Evolutionary conservation across 1,140 invertebrate genomes (phyloP).

Genomic region (Cotesia typhae): DNA sequence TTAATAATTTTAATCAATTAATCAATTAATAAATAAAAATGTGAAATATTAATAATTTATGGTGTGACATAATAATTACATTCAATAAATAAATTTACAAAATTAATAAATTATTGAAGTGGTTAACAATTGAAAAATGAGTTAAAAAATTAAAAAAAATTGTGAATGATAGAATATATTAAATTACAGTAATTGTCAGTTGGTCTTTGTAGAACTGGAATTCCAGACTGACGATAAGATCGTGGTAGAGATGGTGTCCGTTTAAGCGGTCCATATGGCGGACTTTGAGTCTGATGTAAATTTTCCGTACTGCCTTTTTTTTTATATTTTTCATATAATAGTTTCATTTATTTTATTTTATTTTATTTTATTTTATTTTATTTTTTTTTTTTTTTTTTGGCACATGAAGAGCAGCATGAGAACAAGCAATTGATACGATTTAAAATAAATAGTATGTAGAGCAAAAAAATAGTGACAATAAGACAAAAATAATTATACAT

Average conservation of each 20-base stretch:
- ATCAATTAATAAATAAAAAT: background rate
- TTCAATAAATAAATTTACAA: too few species aligned
- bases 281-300: conserved; percentile 45
- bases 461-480: conserved; percentile 6
- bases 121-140: conserved; percentile 1
- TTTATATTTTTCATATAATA: conserved; percentile 19
- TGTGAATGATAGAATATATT: conserved; percentile 17
- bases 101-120: too few species aligned
- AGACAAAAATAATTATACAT: background rate
- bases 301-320: conserved; percentile 35
- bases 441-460: conserved; percentile 8
- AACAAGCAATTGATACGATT: conserved; percentile 16
- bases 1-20: background rate
- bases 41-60: background rate
- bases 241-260: conserved; percentile 70
- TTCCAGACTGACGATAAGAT: conserved; percentile 70
- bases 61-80: conserved; percentile 11
- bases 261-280: conserved; percentile 64
- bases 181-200: conserved; percentile 64
- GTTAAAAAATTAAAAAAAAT: background rate
- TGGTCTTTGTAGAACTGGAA: conserved; percentile 68
- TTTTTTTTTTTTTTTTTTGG: conserved; percentile 24
- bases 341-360: background rate
- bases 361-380: background rate
- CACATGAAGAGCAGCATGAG: conserved; percentile 43